Evolutionary conservation across 2,797 vertebrate genomes (phyloP).

Genomic region (Rhinichthys osculus): DNA sequence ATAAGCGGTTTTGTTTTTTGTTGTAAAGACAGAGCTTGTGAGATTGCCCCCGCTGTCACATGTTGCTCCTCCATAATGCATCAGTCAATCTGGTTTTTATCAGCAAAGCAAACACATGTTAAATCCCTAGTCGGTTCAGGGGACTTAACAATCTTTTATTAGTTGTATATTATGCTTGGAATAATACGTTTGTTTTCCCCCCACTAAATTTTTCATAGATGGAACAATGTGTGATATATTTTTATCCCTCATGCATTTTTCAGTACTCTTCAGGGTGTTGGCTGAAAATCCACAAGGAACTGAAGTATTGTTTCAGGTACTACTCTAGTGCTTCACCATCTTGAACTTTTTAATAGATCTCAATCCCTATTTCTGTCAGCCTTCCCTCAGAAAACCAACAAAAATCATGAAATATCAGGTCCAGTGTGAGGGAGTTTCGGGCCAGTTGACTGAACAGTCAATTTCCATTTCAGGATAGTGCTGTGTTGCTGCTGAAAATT

Average conservation of each 20-base stretch:
- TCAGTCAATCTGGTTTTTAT: constrained; percentile 41
- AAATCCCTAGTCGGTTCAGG: constrained; percentile 21
- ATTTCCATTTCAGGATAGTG: neutral
- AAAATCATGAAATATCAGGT: constrained; percentile 8
- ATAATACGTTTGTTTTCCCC: constrained; percentile 29
- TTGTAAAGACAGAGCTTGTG: constrained; percentile 18
- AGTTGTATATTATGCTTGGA: constrained; percentile 31
- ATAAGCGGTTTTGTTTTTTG: constrained; percentile 28
- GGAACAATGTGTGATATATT: constrained; percentile 42
- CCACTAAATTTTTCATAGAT: constrained; percentile 39
- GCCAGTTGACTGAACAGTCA: neutral
- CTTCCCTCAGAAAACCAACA: constrained; percentile 1
- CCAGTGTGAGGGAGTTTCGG: neutral
- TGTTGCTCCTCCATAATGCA: constrained; percentile 50
- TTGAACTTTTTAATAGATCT: constrained; percentile 32
- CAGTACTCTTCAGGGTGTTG: constrained; percentile 7
- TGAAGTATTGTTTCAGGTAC: constrained; percentile 25
- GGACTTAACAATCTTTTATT: constrained; percentile 22
- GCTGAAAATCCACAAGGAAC: constrained; percentile 32
- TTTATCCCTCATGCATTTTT: constrained; percentile 50
- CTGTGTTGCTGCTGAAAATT: neutral
- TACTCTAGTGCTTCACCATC: constrained; percentile 7
- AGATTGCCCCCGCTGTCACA: constrained; percentile 25
- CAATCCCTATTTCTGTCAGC: constrained; percentile 5
- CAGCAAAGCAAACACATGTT: constrained; percentile 47